Evolutionary conservation across 2,888 invertebrate species (phyloP).

Genomic region (Clistopyga incitator): DNA sequence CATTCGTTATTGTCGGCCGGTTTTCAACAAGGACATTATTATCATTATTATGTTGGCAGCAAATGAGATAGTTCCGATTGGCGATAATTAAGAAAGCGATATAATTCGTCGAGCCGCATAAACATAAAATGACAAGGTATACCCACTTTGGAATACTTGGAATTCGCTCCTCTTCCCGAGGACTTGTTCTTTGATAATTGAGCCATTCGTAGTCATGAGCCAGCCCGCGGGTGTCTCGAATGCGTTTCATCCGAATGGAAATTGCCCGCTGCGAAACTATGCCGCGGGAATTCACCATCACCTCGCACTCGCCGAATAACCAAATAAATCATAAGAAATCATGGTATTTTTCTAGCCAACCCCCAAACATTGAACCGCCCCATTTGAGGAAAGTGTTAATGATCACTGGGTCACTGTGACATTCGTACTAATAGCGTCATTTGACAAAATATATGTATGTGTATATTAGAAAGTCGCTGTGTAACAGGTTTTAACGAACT

Average conservation of each 20-base stretch:
- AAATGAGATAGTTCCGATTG: slow-evolving; percentile 17
- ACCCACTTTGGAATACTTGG: neutral
- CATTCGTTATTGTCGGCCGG: neutral
- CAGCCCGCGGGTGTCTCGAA: slow-evolving; percentile 52
- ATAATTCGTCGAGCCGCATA: slow-evolving; percentile 20
- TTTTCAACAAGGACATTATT: neutral
- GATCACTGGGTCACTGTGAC: slow-evolving; percentile 25
- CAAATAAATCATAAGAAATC: too few relatives aligned
- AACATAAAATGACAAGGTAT: neutral
- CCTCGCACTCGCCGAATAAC: too few relatives aligned
- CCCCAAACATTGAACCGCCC: too few relatives aligned
- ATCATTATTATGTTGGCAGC: slow-evolving; percentile 12
- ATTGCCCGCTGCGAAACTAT: neutral
- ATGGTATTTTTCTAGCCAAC: too few relatives aligned
- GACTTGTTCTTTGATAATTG: slow-evolving; percentile 48
- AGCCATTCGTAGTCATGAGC: slow-evolving; percentile 62
- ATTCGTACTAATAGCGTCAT: slow-evolving; percentile 51
- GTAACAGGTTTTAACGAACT: slow-evolving; percentile 23
- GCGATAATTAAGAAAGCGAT: slow-evolving; percentile 21
- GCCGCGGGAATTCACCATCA: neutral
- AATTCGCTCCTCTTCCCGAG: neutral
- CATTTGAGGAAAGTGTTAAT: too few relatives aligned
- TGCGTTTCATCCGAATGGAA: neutral
- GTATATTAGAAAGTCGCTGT: slow-evolving; percentile 26
- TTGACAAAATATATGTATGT: slow-evolving; percentile 1